Conservation (phyloP, 2,797 vertebrate genomes). For the Corythornis leucogaster region DNA sequence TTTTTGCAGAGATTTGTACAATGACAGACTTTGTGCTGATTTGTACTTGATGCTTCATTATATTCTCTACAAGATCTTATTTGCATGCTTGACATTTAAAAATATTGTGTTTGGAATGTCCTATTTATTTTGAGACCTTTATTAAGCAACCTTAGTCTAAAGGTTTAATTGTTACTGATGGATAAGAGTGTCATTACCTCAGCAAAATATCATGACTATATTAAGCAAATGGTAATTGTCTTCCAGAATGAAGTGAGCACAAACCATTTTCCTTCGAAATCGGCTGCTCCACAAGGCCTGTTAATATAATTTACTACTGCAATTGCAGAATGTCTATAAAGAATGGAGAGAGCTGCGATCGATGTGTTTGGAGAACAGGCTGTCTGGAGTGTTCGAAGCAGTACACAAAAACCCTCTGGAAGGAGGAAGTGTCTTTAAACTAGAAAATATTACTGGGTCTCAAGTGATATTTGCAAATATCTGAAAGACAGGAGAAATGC, state of each 20-base stretch:
- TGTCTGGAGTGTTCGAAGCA: not conserved
- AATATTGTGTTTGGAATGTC: conserved; percentile 59
- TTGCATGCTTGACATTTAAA: conserved; percentile 76
- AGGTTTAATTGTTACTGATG: conserved; percentile 84
- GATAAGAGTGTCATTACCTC: conserved; percentile 82
- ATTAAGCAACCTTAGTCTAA: conserved; percentile 73
- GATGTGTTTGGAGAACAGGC: not conserved
- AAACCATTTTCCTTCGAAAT: conserved; percentile 71
- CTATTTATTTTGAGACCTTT: conserved; percentile 79
- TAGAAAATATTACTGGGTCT: not conserved
- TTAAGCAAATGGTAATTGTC: conserved; percentile 83
- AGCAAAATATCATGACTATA: conserved; percentile 84
- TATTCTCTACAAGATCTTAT: conserved; percentile 38
- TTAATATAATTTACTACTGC: not conserved
- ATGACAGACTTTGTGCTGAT: conserved; percentile 28
- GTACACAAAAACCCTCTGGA: not conserved
- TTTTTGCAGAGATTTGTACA: not conserved
- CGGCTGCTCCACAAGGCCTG: conserved; percentile 34
- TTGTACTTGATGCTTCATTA: conserved; percentile 6
- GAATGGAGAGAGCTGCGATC: not conserved
- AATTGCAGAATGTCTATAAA: conserved; percentile 20
- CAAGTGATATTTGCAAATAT: not conserved
- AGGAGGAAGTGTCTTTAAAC: not conserved
- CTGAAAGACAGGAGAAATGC: not conserved
- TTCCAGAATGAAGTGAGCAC: conserved; percentile 72